Evolutionary conservation across 1,140 invertebrate genomes (phyloP), one percentile per base, ranked within the genome.

Genomic region (Vollenhovia emeryi): DNA sequence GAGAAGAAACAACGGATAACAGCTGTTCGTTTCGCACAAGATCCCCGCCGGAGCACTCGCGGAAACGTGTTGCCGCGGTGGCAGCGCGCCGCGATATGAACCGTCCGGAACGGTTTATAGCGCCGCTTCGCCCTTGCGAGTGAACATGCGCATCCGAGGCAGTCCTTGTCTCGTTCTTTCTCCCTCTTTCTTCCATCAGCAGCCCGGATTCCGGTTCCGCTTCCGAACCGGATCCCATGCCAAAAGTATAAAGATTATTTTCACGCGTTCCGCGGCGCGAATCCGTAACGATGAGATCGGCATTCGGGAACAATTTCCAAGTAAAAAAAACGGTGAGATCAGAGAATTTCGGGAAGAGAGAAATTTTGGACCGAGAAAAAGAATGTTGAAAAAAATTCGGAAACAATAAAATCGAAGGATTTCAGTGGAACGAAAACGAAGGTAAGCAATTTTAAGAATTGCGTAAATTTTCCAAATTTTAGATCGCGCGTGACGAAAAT

Each of bases 221-320:
- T 89, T 90, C 88, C 89, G 88, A 90, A 90, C 79, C 86, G 86
- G 79, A 88, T 90, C 84, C 75, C 43, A 43, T 62, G 43, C 55
- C 74, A 75, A 86, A 88, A 84, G 88, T 80, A 89, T 90, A 84
- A 86, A 90, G 84, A 90, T 90, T 90, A 90, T 90, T 90, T 83
- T 84, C 75, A 85, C 85, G 75, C 80, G 55, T 87, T 66, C 83
- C 87, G 78, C 87, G 76, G 57, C 71, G 21, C 75, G 8, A 60
- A 48, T 6, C n/a, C 18, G 15, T 33, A 43, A 84, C 33, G 33
- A 36, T 21, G 30, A 48, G 15, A 79, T 79, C 76, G 60, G 3
- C 13, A 40, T 50, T 75, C 48, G 1, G 6, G 8, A 55, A 0
- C 4, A 1, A 21, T 43, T 64, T 78, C 4, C 9, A 4, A 43